phyloP scores from a whole-genome alignment of 2,888 invertebrate genomes.

The Ptychoptera albimana region DNA sequence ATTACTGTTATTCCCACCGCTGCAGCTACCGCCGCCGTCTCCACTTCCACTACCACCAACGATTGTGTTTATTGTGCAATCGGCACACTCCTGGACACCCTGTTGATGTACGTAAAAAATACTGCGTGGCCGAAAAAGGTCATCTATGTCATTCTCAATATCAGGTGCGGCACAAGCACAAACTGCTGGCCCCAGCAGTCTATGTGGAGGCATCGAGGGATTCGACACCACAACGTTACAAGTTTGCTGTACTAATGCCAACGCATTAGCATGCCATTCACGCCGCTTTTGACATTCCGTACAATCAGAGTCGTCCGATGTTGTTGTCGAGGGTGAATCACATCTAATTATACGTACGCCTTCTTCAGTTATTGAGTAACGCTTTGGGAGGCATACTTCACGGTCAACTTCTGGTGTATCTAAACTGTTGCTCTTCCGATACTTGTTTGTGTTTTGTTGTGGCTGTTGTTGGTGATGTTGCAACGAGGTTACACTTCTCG shows the following conservation, averaged over 20 bases:
- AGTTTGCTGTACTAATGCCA: constrained; percentile 29
- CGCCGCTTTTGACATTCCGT: constrained; percentile 31
- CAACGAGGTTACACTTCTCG: constrained; percentile 2
- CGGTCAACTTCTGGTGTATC: constrained; percentile 44
- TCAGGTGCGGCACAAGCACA: constrained; percentile 53
- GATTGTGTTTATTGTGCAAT: constrained; percentile 22
- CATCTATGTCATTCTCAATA: constrained; percentile 42
- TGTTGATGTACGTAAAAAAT: constrained; percentile 54
- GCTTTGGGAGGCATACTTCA: constrained; percentile 32
- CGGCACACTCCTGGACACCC: constrained; percentile 37
- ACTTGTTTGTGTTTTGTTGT: constrained; percentile 19
- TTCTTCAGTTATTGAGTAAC: constrained; percentile 55
- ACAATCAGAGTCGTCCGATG: constrained; percentile 31
- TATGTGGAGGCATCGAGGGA: constrained; percentile 54
- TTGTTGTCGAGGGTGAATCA: constrained; percentile 28
- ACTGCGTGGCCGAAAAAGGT: constrained; percentile 46
- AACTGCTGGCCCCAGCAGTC: constrained; percentile 46
- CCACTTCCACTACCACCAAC: constrained; percentile 5
- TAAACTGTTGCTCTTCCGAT: constrained; percentile 56
- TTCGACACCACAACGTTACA: constrained; percentile 14
- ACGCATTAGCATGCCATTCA: constrained; percentile 30
- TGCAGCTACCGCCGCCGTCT: constrained; percentile 7
- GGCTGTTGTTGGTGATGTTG: constrained; percentile 34
- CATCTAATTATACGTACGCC: constrained; percentile 37
- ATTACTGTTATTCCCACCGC: neutral